Evolutionary conservation across 2,888 invertebrate genomes (phyloP), one percentile per base, ranked within the genome.

Genomic region (Catocala fraxini): DNA sequence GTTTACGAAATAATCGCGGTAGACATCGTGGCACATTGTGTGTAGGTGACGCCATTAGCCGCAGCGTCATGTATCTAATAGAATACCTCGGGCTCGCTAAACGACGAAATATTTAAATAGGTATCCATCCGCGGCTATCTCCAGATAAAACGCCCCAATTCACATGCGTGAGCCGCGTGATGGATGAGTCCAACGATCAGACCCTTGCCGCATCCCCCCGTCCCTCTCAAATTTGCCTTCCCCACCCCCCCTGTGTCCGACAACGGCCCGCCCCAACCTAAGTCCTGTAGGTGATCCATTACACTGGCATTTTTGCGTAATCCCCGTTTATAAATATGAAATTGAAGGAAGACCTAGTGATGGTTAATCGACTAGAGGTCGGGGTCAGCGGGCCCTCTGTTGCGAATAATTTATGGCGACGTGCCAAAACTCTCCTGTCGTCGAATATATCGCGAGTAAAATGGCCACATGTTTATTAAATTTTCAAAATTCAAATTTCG

Each of bases 271-370:
- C 81, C 84, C 83, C 87, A 84, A 85, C 88, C 90, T 89, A 89
- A 92, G 91, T 88, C 91, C 92, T 89, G 82, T 92, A 91, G 93
- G 93, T 93, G 93, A 94, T 93, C 93, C 93, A 94, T 94, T 94
- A 93, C 91, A 85, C 89, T 87, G 91, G 89, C 91, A 91, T 94
- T 93, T 94, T 94, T 94, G 92, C 93, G 92, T 93, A 94, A 94
- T 92, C 93, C 92, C 86, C 93, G 93, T 92, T 92, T 93, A 94
- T 93, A 94, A 94, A 94, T 93, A 94, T 94, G 93, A 94, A 93
- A 92, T 93, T 93, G 92, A 92, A 91, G 92, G 92, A 92, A 92
- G 92, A 92, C 87, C 90, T 88, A 87, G 88, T 89, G 91, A 92
- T 93, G 93, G 86, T 94, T 94, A 94, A 94, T 94, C 93, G 93